Evolutionary conservation across 2,797 vertebrate species (phyloP).

Genomic region (Anabas testudineus): DNA sequence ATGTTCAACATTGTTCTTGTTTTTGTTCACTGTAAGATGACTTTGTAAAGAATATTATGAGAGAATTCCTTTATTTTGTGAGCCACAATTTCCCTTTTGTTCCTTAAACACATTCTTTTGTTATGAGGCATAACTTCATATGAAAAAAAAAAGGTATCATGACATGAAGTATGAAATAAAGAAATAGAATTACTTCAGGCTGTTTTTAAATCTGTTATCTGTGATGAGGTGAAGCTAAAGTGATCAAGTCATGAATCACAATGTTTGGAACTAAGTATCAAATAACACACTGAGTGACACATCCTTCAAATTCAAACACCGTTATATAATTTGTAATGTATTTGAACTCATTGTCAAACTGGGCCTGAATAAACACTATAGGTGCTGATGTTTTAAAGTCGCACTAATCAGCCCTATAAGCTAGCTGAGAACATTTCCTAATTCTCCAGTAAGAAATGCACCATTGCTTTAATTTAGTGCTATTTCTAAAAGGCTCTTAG

Average conservation of each 20-base stretch:
- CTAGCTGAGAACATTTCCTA: not conserved
- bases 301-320: not conserved
- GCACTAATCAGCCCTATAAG: no score
- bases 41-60: slow-evolving; percentile 83
- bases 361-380: no score
- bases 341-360: no score
- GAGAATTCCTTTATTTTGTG: slow-evolving; percentile 86
- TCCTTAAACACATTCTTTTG: slow-evolving; percentile 72
- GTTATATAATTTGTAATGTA: not conserved
- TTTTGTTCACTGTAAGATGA: slow-evolving; percentile 75
- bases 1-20: slow-evolving; percentile 49
- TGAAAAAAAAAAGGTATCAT: slow-evolving; percentile 75
- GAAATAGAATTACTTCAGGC: slow-evolving; percentile 65
- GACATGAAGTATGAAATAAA: slow-evolving; percentile 84
- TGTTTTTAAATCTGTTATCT: slow-evolving; percentile 12
- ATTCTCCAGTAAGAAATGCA: not conserved
- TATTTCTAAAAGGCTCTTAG: not conserved
- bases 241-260: not conserved
- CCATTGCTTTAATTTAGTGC: not conserved
- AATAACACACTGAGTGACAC: not conserved
- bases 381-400: no score
- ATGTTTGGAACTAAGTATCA: not conserved
- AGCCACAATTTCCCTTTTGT: slow-evolving; percentile 70
- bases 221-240: not conserved
- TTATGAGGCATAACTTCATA: slow-evolving; percentile 77